Evolutionary conservation across 2,113 vertebrate genomes (phyloP), one percentile per base, ranked within the genome.

Genomic region (Nicator chloris): DNA sequence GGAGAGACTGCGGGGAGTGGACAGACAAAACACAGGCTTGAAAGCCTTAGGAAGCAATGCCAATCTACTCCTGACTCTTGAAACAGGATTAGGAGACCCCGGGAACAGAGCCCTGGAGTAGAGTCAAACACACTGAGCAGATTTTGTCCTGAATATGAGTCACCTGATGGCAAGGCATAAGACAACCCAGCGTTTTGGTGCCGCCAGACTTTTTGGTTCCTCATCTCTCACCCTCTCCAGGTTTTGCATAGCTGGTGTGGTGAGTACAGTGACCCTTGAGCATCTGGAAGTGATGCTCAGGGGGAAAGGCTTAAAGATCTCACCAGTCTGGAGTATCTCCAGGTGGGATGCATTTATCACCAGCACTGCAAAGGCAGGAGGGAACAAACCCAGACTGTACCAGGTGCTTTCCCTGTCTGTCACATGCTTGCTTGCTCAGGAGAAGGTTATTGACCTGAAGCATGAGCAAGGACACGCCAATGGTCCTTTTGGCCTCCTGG

Each of bases 61-160:
- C 92, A 93, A 50, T 50, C 68, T 86, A 69, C 45, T 90, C 40
- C 88, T 92, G 85, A 63, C 71, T 72, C 93, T 76, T 84, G 94
- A 87, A 75, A 87, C 30, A n/a, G 86, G 59, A 95, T 49, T 71
- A n/a, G 57, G 57, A 60, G 61, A 13, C n/a, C 51, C 93, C 60
- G 77, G 95, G 82, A 94, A 68, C 8, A 18, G 9, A 71, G 96
- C 90, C 60, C 73, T 19, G 47, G 28, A 63, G 85, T 9, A 7
- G 26, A 76, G 68, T 68, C 1, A 11, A 66, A 94, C 57, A 64
- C 3, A 3, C 60, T 24, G 54, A 86, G 79, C 70, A 90, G 88
- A 92, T 68, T 72, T 90, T 65, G 75, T 77, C 44, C 89, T 8
- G 40, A 69, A 13, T 17, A 93, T 15, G 64, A 82, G 51, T 23